Evolutionary conservation across 2,888 invertebrate genomes (phyloP), one percentile per base, ranked within the genome.

Genomic region (Lepidocyrtoides sp.): DNA sequence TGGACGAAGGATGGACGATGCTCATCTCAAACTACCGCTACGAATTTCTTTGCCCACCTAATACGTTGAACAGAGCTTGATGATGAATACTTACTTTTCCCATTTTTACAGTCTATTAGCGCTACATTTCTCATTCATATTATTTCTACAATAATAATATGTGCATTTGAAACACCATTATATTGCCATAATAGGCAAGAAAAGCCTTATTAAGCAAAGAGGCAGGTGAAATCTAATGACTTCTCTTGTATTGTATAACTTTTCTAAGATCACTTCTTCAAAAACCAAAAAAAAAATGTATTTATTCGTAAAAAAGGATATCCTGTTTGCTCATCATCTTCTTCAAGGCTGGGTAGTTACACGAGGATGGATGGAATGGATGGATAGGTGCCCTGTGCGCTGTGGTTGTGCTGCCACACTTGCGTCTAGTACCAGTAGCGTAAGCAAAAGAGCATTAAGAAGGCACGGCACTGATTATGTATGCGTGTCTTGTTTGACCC

Each of bases 401-500:
- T n/a, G n/a, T n/a, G n/a, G n/a, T n/a, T n/a, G 32, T 54, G 75
- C 26, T 14, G 72, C 17, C 41, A 8, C 41, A n/a, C n/a, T n/a
- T n/a, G n/a, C n/a, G n/a, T 69, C 69, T 1, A 8, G 12, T 72
- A 72, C 72, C 4, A 20, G 48, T 51, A 54, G n/a, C n/a, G n/a
- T 54, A 79, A 77, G 83, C 75, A 51, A 90, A 72, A 66, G 69
- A 66, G 60, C 60, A 81, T 85, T 60, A 72, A 89, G 54, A 54
- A 69, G 36, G 54, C 26, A 54, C 77, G 77, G 77, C 54, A 29
- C 83, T 91, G 83, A 91, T 91, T 91, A 88, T 36, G 88, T 91
- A 91, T 91, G 44, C 91, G 79, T 79, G 88, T 88, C 91, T 91
- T 84, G 91, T 83, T 91, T 91, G 91, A 91, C 91, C 91, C 88